phyloP scores from a whole-genome alignment of 2,888 invertebrate species.

The Drosophila niveifrons region DNA sequence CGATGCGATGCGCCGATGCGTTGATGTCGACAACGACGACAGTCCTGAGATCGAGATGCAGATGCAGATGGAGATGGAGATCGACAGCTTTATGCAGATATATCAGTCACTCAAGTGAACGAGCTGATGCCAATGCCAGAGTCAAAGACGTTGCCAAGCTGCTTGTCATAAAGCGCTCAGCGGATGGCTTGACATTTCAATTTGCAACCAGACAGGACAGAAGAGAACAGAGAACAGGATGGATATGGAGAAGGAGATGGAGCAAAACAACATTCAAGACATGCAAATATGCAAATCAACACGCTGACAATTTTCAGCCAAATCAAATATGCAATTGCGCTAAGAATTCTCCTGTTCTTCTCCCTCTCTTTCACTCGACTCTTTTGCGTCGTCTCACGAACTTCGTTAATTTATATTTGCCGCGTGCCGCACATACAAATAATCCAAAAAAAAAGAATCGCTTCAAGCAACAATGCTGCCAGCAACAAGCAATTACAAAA shows the following conservation, averaged over 20 bases:
- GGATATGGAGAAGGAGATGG: background rate
- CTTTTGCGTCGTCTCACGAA: slow-evolving; percentile 60
- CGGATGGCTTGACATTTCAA: slow-evolving; percentile 77
- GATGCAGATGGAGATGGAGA: slow-evolving; percentile 35
- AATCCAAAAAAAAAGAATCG: slow-evolving; percentile 59
- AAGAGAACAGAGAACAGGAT: background rate
- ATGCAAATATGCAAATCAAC: slow-evolving; percentile 78
- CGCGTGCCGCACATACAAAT: slow-evolving; percentile 71
- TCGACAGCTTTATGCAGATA: slow-evolving; percentile 68
- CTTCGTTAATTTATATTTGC: slow-evolving; percentile 78
- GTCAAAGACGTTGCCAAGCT: slow-evolving; percentile 58
- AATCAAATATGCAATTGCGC: slow-evolving; percentile 73
- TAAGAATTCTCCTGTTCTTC: slow-evolving; percentile 40
- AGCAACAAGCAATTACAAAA: slow-evolving; percentile 83
- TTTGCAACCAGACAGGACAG: slow-evolving; percentile 61
- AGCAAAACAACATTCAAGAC: slow-evolving; percentile 55
- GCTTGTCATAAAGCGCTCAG: slow-evolving; percentile 79
- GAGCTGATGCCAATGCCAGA: slow-evolving; percentile 35
- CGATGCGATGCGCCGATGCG: slow-evolving; percentile 55
- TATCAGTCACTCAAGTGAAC: slow-evolving; percentile 68
- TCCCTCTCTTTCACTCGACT: background rate
- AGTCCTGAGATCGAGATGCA: slow-evolving; percentile 44
- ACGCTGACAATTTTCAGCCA: slow-evolving; percentile 72
- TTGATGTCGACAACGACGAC: slow-evolving; percentile 52
- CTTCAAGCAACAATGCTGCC: slow-evolving; percentile 59